Base-by-base conservation (phyloP, 2,888 invertebrate species). In the Cistogaster globosa region DNA sequence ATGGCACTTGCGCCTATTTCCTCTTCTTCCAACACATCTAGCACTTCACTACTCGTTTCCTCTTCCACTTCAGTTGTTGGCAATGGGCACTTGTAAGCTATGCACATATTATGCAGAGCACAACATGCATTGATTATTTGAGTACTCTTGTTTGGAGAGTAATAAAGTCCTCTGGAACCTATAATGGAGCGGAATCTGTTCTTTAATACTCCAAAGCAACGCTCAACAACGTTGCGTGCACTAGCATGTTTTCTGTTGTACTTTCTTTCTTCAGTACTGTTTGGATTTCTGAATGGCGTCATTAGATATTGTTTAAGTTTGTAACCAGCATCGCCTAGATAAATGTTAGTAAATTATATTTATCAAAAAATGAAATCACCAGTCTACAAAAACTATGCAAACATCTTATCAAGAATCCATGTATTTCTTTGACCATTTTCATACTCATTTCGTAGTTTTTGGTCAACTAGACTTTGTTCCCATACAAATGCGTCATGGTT, bases 31-130 rank as follows among this genome's bases (percentile, higher is more conserved):
- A 38, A 14, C 16, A 32, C 36, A 55, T 69, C 53, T 26, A 51
- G 5, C 4, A 62, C 53, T 36, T 51, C 68, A 53, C 11, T 53
- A 68, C n/a, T 68, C 2, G 48, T 65, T 65, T 65, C 48, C 11
- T 68, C 68, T 51, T 68, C 68, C 51, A 68, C 18, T 68, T 51
- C 68, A 53, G 18, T 68, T 68, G 20, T n/a, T 68, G 36, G 53
- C 20, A 11, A 18, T 36, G 36, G 36, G 20, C 51, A 68, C 12
- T 53, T 68, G 48, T 53, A 68, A 32, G 12, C 22, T 20, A 69
- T 69, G 55, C 68, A 69, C 68, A 69, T 69, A 18, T 55, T 69
- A 22, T 69, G 55, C 8, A 55, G 26, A 7, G 68, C 55, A 55
- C 67, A 51, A 32, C 48, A 67, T 16, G 68, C 55, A 55, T 55